A percentile compares a stretch with the other conserved stretches of the same genome.
Conservation (phyloP, 2,113 vertebrate species). For the Bos taurus region ARS-UCD2.0 NC_037335.1:52900501-52901000, state of each 20-base stretch:
- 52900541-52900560: not conserved
- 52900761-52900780: not conserved
- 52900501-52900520: not conserved
- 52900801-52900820: not conserved
- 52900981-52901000: not conserved
- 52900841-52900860: not conserved
- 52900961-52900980: not conserved
- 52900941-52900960: not conserved
- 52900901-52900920: not conserved
- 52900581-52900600: not conserved
- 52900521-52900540: not conserved
- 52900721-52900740: not conserved
- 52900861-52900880: not conserved
- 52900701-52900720: not conserved
- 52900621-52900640: not conserved
- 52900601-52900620: not conserved
- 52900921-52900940: not conserved
- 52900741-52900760: not conserved
- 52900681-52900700: not conserved
- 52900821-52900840: not conserved
- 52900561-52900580: not conserved
- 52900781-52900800: not conserved
- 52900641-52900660: not conserved
- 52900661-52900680: fast-evolving
- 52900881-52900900: not conserved